phyloP scores from a whole-genome alignment of 2,113 vertebrate species.

The Mirza zaza region DNA sequence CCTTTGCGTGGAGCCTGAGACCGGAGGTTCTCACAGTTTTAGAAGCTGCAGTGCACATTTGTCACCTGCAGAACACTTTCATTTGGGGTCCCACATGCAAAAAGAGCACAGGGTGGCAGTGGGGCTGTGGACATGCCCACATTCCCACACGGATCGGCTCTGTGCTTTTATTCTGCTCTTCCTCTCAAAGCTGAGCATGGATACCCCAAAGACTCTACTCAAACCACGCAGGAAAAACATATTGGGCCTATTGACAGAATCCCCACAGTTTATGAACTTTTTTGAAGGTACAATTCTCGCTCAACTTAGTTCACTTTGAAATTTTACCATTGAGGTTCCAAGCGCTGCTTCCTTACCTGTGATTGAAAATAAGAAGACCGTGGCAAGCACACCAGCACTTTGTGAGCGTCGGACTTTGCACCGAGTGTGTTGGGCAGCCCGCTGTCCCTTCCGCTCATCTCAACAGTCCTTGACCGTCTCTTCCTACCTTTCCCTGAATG shows the following conservation, averaged over 20 bases:
- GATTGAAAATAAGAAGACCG: accelerated
- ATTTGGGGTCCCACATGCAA: background rate
- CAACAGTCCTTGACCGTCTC: background rate
- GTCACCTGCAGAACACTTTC: background rate
- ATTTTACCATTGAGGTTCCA: background rate
- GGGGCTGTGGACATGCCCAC: background rate
- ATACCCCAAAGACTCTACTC: background rate
- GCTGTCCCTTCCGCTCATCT: no score
- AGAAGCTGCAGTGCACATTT: no score
- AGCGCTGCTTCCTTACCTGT: background rate
- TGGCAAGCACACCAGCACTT: background rate
- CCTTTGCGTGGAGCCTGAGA: background rate
- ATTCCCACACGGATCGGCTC: no score
- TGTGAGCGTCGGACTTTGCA: background rate
- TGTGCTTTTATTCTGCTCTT: background rate
- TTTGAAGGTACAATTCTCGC: background rate
- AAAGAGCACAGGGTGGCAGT: background rate
- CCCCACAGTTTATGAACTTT: background rate
- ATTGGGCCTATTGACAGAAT: background rate
- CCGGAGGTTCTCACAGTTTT: background rate
- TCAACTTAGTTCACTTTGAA: background rate
- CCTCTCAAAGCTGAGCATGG: background rate
- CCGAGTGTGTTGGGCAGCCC: no score
- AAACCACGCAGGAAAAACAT: background rate
- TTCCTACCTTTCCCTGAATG: no score